Evolutionary conservation across 2,888 invertebrate species (phyloP).

Genomic region (Pegoplata infirma): DNA sequence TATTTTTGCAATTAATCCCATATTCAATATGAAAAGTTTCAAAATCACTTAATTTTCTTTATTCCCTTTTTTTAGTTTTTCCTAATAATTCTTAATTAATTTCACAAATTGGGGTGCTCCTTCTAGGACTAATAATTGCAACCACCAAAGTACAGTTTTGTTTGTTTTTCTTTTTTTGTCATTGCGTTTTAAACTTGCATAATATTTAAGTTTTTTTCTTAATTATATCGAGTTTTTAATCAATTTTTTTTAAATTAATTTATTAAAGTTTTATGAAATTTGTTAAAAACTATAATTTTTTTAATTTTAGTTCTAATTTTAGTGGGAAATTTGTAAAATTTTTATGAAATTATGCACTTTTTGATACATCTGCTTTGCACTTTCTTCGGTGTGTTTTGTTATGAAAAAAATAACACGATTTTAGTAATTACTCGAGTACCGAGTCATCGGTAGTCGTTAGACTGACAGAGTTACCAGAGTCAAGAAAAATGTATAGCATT

Average conservation of each 20-base stretch:
- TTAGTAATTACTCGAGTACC: no score
- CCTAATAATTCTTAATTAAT: conserved; percentile 38
- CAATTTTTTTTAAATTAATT: background rate
- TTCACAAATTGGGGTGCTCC: conserved; percentile 30
- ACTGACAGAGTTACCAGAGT: background rate
- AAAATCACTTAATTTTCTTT: background rate
- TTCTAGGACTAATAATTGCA: conserved; percentile 34
- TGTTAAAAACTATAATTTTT: background rate
- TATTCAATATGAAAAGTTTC: background rate
- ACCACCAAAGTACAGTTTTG: conserved; percentile 61
- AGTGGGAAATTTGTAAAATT: background rate
- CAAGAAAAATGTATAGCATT: background rate
- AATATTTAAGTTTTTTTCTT: background rate
- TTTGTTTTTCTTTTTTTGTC: conserved; percentile 39
- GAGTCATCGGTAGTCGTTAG: conserved; percentile 21
- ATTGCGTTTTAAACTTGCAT: conserved; percentile 48
- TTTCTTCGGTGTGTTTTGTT: conserved; percentile 60
- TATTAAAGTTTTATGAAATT: background rate
- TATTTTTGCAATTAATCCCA: background rate
- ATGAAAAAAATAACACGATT: no score
- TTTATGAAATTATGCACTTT: conserved; percentile 55
- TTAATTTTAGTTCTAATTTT: background rate
- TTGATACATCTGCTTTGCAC: conserved; percentile 56
- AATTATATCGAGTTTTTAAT: background rate
- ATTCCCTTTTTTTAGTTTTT: no score